phyloP scores from a whole-genome alignment of 2,113 vertebrate species.

The Lepus americanus region DNA sequence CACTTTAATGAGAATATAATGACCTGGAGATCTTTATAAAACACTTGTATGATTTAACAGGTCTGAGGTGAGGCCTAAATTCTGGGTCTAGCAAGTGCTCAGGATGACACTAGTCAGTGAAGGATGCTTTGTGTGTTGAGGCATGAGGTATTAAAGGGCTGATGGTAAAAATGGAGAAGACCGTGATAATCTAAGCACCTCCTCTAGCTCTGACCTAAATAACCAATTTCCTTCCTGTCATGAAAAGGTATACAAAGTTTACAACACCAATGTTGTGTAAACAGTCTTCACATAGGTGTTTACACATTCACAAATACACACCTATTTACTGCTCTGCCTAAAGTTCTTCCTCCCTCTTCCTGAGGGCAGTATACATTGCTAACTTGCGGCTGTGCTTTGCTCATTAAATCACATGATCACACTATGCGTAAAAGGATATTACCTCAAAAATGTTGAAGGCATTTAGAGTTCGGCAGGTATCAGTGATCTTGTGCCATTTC shows the following conservation, averaged over 20 bases:
- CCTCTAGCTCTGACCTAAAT: background rate
- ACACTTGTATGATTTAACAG: background rate
- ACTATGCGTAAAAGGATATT: background rate
- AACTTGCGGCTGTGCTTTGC: background rate
- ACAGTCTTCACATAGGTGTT: background rate
- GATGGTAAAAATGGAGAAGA: background rate
- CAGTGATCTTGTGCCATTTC: constrained; percentile 83
- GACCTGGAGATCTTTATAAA: background rate
- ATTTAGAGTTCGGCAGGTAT: constrained; percentile 84
- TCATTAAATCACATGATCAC: background rate
- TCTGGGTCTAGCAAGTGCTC: background rate
- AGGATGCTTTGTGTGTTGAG: background rate
- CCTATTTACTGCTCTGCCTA: too few species aligned
- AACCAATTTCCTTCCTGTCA: background rate
- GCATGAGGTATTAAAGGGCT: background rate
- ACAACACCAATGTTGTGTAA: too few species aligned
- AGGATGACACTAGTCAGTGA: background rate
- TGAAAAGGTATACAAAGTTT: background rate
- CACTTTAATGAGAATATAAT: background rate
- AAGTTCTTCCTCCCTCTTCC: background rate
- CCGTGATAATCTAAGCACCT: background rate
- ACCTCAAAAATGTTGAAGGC: constrained; percentile 86
- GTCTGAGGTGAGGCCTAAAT: background rate
- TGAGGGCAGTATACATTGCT: background rate
- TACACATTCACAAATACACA: background rate